phyloP scores from a whole-genome alignment of 2,113 vertebrate species.

The Epinephelus moara region DNA sequence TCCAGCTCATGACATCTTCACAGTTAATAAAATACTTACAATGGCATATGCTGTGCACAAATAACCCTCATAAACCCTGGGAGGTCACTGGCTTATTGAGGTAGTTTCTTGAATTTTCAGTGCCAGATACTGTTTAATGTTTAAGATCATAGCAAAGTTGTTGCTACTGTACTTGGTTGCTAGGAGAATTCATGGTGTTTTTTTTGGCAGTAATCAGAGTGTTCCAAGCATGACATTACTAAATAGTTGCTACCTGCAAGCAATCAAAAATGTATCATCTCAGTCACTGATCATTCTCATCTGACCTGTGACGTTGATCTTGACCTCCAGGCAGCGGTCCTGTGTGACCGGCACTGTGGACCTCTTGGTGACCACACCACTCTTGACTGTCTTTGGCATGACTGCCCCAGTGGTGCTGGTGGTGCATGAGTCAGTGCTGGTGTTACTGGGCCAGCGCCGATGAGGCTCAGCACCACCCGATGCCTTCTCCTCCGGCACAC shows the following conservation, averaged over 20 bases:
- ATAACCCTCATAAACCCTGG: not conserved
- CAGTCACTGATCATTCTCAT: not conserved
- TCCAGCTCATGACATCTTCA: not conserved
- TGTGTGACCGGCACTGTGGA: conserved; percentile 89
- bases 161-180: too few species aligned
- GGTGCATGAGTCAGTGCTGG: conserved; percentile 58
- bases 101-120: too few species aligned
- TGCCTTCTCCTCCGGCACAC: conserved; percentile 82
- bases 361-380: conserved; percentile 95
- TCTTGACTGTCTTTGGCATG: conserved; percentile 94
- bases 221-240: too few species aligned
- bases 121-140: too few species aligned
- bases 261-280: too few species aligned
- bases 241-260: too few species aligned
- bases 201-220: too few species aligned
- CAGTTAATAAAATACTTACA: not conserved
- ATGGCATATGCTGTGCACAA: not conserved
- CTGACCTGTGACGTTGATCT: conserved; percentile 96
- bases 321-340: conserved; percentile 93
- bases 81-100: too few species aligned
- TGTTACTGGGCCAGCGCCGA: conserved; percentile 76
- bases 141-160: too few species aligned
- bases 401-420: conserved; percentile 65
- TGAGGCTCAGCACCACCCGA: conserved; percentile 5
- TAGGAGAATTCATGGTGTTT: too few species aligned